Base-by-base conservation (phyloP, 2,113 vertebrate species). In the Pandion haliaetus region DNA sequence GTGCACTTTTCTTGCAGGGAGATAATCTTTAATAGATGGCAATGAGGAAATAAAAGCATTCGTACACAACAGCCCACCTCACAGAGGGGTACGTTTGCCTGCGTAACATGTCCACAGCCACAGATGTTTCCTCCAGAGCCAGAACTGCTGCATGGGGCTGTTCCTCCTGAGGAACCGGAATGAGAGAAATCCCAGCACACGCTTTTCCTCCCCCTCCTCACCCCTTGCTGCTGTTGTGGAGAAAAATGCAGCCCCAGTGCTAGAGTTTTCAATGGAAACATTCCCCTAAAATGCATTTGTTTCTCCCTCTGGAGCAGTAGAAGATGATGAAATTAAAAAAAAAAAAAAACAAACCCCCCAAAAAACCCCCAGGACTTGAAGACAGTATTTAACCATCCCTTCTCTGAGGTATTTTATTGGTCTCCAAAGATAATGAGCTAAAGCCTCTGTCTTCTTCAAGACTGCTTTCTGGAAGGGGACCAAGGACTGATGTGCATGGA, bases 51-150 rank as follows among this genome's bases (percentile, higher is more conserved):
- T 88, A 73, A 87, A 95, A 85, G 93, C 78, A 17, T 89, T 96
- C 5, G 23, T 49, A 79, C 81, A 52, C 79, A 83, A 36, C 44
- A 69, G 58, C 84, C 70, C 85, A n/a, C 81, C 70, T 83, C 73
- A 54, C 2, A 1, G 58, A 90, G 66, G 89, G 63, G 67, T 44
- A 44, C 50, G 71, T 94, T 94, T 96, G 93, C 86, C 78, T 6
- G 0, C 70, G 81, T 49, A 93, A 69, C 54, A 4, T 77, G 86
- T 94, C 74, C 84, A 77, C 25, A 7, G 67, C 28, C 86, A 79
- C 97, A 97, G 96, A 97, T 97, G 97, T 97, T 97, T 97, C 97
- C 97, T 97, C 89, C 91, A 93, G 70, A 72, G 94, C 23, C 77
- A 93, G 20, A 66, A 80, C 62, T 73, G 89, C 94, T 82, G 65